Percentiles rank a stretch among this genome's conserved stretches.
Conservation (phyloP, 2,113 vertebrate species). For the Ivindomyrus marchei region DNA sequence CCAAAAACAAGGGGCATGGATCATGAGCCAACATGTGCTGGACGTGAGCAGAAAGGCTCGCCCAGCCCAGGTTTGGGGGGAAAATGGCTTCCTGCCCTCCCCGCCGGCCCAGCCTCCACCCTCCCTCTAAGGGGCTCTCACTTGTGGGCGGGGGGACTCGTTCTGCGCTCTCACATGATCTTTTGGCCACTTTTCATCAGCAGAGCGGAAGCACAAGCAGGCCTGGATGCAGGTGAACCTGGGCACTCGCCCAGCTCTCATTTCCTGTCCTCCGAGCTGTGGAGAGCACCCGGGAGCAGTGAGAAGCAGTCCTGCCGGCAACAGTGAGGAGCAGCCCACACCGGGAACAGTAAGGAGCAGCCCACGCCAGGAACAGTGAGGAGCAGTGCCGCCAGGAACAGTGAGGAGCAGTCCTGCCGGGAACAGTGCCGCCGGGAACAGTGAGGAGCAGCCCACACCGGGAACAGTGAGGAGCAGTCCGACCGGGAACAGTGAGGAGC, state of each 20-base stretch:
- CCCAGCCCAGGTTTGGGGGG: background rate
- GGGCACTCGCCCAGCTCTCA: constrained; percentile 55
- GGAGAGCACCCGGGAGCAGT: constrained; percentile 40
- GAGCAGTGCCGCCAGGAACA: constrained; percentile 25
- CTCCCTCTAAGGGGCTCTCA: background rate
- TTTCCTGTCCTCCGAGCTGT: constrained; percentile 53
- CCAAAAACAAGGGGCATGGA: background rate
- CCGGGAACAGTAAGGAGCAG: constrained; percentile 9
- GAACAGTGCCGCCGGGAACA: background rate
- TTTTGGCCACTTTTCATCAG: background rate
- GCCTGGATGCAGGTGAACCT: constrained; percentile 51
- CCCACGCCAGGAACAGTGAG: background rate
- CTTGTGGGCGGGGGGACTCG: background rate
- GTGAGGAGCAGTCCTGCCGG: constrained; percentile 24
- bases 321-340: constrained; percentile 19
- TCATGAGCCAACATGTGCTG: background rate
- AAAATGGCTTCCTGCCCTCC: background rate
- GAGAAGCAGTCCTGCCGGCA: constrained; percentile 28
- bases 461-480: constrained; percentile 26
- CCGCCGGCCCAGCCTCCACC: background rate
- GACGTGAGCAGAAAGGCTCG: background rate
- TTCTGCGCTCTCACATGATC: background rate
- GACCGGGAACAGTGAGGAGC: constrained; percentile 14
- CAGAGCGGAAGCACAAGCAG: background rate
- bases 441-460: constrained; percentile 22